These are phyloP conservation scores for Buphagus erythrorhynchus DNA, from an alignment of 2,797 vertebrate genomes.

Conservation along the genomic window DNA sequence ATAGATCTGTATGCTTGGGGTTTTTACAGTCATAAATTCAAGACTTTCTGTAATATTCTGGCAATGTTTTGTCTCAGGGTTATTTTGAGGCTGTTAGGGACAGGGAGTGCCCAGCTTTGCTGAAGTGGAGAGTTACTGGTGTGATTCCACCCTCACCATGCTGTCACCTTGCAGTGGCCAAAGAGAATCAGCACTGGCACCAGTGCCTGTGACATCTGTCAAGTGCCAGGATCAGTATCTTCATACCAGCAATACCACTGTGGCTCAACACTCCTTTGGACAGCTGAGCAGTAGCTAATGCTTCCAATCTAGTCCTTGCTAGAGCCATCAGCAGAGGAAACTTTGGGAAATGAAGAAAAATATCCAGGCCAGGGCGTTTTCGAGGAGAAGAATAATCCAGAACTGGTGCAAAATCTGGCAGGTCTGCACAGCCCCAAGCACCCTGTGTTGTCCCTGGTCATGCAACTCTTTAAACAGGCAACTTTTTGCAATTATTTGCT, in stretches of 20 bases:
- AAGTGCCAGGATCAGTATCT: not conserved
- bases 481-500: slow-evolving; percentile 13
- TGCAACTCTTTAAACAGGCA: not conserved
- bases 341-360: not conserved
- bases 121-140: not conserved
- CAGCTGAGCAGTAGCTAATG: not conserved
- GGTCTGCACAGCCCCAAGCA: not conserved
- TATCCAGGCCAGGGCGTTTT: not conserved
- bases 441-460: not conserved
- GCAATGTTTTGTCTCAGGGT: not conserved
- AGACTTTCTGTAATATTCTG: not conserved
- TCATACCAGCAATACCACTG: not conserved
- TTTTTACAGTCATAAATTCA: not conserved
- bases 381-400: not conserved
- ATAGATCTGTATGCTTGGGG: not conserved
- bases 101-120: not conserved
- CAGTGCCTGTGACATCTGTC: not conserved
- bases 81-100: not conserved
- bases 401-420: not conserved
- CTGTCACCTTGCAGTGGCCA: not conserved
- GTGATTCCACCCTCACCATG: not conserved
- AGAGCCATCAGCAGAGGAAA: not conserved
- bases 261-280: not conserved
- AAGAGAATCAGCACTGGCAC: not conserved
- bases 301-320: not conserved